Evolutionary conservation across 53 echinoderm and acorn worm genomes (phyloP), one percentile per base, ranked within the genome.

Genomic region (Actinopyga echinites): DNA sequence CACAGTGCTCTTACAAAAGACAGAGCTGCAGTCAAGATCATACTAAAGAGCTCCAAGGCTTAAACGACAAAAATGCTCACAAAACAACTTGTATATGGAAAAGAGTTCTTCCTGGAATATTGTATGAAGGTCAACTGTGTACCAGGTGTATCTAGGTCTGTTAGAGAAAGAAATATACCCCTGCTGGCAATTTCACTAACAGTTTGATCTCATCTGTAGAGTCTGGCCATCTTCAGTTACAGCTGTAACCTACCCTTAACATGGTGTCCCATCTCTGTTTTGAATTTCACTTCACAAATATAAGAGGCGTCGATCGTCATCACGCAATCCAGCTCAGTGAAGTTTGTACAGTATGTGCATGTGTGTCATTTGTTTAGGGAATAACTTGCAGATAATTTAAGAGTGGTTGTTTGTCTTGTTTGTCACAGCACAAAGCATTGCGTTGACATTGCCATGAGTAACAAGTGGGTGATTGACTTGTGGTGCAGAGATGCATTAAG

Each of bases 171-270:
- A 8, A 10, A 49, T 49, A 28, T 13, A 30, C 20, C 19, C 68
- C 68, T 68, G 37, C 68, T 68, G 68, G 68, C 38, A 5, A 22
- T 30, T 20, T 20, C 20, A 22, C 35, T 11, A 34, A 68, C 33
- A 68, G 38, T 68, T 68, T 68, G 68, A 21, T 68, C 68, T 68
- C 68, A 8, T 38, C 35, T 38, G 49, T 35, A 68, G 63, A 30
- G 34, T 19, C 6, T 38, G 31, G 34, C 35, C 40, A 68, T 68
- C 34, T 68, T 38, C 68, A 68, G 21, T 68, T 35, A 34, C 68
- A 38, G 49, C 68, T 30, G 21, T 38, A 35, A 38, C 68, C 20
- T 68, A 19, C 68, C 68, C 68, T 68, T 11, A 68, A 68, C 68
- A 68, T 38, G 34, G 37, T 32, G 68, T 68, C 19, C 21, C 6